Evolutionary conservation across 2,797 vertebrate genomes (phyloP), one percentile per base, ranked within the genome.

Genomic region (Cottoperca gobio): DNA sequence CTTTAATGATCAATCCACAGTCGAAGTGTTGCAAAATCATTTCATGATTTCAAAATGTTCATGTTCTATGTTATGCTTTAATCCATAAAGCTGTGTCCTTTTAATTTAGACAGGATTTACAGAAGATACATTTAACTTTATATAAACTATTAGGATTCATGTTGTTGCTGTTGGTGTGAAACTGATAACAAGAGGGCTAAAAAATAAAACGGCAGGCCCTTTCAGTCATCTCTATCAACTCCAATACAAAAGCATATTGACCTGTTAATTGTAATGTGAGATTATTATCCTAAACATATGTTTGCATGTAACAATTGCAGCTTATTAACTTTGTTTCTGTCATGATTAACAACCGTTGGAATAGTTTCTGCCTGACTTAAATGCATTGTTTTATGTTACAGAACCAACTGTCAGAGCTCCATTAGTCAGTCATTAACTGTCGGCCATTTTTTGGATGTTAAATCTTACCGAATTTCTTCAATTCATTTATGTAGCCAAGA

Each of bases 1-100:
- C 45, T 68, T 93, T 95, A 96, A 96, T 95, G 94, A 95, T 94
- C 95, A 95, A 93, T 93, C 92, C 85, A 78, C 64, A 49, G 86
- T 59, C 14, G 52, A 91, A 94, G 87, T 79, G 86, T 86, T 92
- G 84, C 87, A 84, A 60, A 94, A 93, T 90, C 77, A 85, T 78
- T 78, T 93, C 91, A n/a, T n/a, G n/a, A n/a, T n/a, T n/a, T n/a
- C n/a, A n/a, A n/a, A n/a, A n/a, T n/a, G n/a, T 26, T 86, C 91
- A 77, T 78, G 54, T 58, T 52, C 77, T 77, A 84, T 80, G 79
- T 69, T 79, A 91, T 79, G 77, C 66, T 79, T 85, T 74, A 76
- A 88, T 81, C 81, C 31, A 54, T 28, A 45, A 55, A 59, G 26
- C 28, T 28, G 3, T 42, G 8, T 40, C 6, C 23, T 28, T 26